phyloP scores from a whole-genome alignment of 2,888 invertebrate genomes.

The Pemphredon lugubris region DNA sequence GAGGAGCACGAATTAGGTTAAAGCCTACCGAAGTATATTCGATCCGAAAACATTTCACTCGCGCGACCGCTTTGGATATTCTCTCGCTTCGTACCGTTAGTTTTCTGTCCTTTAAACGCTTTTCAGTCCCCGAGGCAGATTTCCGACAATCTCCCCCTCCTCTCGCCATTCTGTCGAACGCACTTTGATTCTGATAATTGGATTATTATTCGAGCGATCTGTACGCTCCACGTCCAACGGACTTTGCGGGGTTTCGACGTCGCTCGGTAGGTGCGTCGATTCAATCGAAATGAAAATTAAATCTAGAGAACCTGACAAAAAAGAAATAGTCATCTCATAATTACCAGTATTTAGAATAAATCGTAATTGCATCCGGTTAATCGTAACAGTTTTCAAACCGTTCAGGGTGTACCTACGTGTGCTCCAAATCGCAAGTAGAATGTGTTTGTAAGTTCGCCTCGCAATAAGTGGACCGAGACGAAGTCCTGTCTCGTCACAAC shows the following conservation, averaged over 20 bases:
- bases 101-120: no score
- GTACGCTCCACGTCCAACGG: not conserved
- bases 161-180: no score
- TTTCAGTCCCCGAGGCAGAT: no score
- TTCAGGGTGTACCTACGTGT: slow-evolving; percentile 38
- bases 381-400: slow-evolving; percentile 35
- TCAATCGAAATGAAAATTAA: no score
- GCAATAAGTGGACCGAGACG: slow-evolving; percentile 75
- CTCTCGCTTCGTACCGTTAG: no score
- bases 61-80: not conserved
- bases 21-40: not conserved
- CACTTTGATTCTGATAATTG: not conserved
- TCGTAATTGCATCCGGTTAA: slow-evolving; percentile 9
- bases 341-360: not conserved
- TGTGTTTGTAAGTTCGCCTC: slow-evolving; percentile 54
- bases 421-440: slow-evolving; percentile 65
- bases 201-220: slow-evolving; percentile 3
- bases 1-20: slow-evolving; percentile 28
- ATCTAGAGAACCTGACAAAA: not conserved
- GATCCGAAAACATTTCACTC: not conserved
- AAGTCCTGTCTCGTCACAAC: slow-evolving; percentile 63
- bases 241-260: no score
- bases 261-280: no score
- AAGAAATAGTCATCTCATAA: not conserved
- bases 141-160: no score